phyloP scores from a whole-genome alignment of 2,113 vertebrate genomes.

The Pyxicephalus adspersus region DNA sequence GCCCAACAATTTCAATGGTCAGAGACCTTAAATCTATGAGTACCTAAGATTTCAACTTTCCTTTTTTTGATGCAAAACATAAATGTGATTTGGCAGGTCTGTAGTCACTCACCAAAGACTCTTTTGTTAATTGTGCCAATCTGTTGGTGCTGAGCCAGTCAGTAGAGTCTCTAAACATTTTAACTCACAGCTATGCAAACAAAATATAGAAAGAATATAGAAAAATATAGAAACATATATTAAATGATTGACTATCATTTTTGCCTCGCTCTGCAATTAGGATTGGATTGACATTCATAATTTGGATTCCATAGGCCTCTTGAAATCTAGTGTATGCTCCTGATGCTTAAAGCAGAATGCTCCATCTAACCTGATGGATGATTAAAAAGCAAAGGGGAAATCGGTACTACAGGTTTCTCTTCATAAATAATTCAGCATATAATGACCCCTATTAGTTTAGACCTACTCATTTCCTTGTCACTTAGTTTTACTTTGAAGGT shows the following conservation, averaged over 20 bases:
- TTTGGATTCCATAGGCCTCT: neutral
- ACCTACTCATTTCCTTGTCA: neutral
- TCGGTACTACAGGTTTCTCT: neutral
- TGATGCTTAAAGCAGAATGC: neutral
- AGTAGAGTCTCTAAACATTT: no score
- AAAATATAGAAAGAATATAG: neutral
- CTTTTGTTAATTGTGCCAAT: no score
- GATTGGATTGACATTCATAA: neutral
- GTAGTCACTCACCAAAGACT: no score
- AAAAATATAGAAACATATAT: no score
- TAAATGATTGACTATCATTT: no score
- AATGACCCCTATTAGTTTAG: constrained; percentile 29
- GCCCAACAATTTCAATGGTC: no score
- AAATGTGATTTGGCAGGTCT: neutral
- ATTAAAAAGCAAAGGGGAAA: neutral
- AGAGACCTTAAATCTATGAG: no score
- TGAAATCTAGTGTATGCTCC: neutral
- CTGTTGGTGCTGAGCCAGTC: no score
- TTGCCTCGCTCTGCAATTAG: neutral
- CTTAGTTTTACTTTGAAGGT: neutral
- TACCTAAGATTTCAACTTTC: no score
- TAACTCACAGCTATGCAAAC: neutral
- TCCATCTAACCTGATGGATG: neutral
- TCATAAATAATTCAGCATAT: neutral
- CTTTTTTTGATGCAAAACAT: neutral